Conservation (phyloP, 2,113 vertebrate genomes). For the Lynx canadensis region DNA sequence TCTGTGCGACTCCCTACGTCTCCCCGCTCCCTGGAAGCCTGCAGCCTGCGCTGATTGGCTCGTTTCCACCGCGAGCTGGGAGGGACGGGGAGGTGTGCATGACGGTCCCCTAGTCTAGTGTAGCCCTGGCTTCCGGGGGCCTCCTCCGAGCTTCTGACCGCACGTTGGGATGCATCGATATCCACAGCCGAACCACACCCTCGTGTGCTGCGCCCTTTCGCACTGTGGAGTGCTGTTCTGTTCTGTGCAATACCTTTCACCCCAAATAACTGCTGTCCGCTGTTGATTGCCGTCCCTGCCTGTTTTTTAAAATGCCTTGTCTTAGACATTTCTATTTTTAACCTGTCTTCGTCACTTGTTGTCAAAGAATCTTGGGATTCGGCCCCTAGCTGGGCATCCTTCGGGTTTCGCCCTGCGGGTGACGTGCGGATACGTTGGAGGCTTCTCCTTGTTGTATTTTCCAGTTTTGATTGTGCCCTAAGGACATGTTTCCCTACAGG, state of each 20-base stretch:
- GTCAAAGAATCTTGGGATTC: neutral
- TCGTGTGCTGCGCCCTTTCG: neutral
- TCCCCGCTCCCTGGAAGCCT: no score
- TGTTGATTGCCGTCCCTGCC: neutral
- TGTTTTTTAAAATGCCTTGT: neutral
- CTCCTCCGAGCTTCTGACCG: neutral
- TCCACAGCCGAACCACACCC: fast-evolving
- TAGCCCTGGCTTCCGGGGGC: fast-evolving
- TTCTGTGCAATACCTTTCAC: neutral
- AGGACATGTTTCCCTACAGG: fast-evolving
- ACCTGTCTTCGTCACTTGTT: no score
- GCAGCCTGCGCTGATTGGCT: fast-evolving
- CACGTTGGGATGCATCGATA: fast-evolving
- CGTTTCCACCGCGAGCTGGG: fast-evolving
- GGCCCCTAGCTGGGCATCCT: neutral
- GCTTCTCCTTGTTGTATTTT: neutral
- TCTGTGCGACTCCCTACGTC: fast-evolving
- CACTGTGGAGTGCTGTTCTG: neutral
- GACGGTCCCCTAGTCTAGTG: fast-evolving
- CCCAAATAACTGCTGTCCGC: neutral
- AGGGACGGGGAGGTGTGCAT: fast-evolving
- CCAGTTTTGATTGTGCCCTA: fast-evolving
- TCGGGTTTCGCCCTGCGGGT: fast-evolving
- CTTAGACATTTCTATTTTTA: neutral
- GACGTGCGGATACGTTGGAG: fast-evolving